These are phyloP conservation scores for Drosophila micromelanica DNA, from an alignment of 1,140 invertebrate species.

Conservation along the genomic window DNA sequence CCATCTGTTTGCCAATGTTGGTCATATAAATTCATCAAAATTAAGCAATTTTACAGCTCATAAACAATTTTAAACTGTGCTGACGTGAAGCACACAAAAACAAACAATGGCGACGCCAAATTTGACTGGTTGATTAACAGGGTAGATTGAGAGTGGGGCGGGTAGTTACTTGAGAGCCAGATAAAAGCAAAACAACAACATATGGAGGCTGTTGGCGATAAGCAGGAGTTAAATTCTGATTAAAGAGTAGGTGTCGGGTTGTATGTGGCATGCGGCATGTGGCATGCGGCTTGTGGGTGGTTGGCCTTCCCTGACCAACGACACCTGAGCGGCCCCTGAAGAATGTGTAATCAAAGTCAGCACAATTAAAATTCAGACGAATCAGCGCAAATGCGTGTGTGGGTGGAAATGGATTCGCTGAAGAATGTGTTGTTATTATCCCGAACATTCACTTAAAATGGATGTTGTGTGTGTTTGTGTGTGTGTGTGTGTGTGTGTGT, in stretches of 20 bases:
- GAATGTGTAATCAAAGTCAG: slow-evolving; percentile 59
- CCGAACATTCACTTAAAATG: slow-evolving; percentile 38
- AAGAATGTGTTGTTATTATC: slow-evolving; percentile 24
- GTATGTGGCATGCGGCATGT: slow-evolving; percentile 2
- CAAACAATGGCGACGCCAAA: not conserved
- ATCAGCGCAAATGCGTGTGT: slow-evolving; percentile 34
- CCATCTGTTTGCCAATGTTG: slow-evolving; percentile 25
- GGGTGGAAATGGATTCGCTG: slow-evolving; percentile 14
- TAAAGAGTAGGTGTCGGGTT: slow-evolving; percentile 40
- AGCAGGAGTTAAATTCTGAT: slow-evolving; percentile 60
- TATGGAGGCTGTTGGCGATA: slow-evolving; percentile 57
- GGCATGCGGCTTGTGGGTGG: slow-evolving; percentile 27
- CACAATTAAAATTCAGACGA: slow-evolving; percentile 65
- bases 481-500: not conserved
- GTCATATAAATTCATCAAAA: slow-evolving; percentile 75
- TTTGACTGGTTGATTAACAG: slow-evolving; percentile 4
- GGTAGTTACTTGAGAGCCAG: slow-evolving; percentile 19
- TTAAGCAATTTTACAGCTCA: slow-evolving; percentile 77
- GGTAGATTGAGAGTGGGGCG: not conserved
- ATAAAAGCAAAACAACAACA: slow-evolving; percentile 28
- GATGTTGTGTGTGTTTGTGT: slow-evolving; percentile 10
- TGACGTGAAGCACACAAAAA: slow-evolving; percentile 46
- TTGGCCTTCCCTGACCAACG: slow-evolving; percentile 46
- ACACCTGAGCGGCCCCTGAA: slow-evolving; percentile 48
- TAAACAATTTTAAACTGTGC: slow-evolving; percentile 70